A percentile compares a stretch with the other conserved stretches of the same genome.
These are phyloP conservation scores for Catharus fuscescens DNA, from an alignment of 2,113 vertebrate species.

Conservation along the genomic window DNA sequence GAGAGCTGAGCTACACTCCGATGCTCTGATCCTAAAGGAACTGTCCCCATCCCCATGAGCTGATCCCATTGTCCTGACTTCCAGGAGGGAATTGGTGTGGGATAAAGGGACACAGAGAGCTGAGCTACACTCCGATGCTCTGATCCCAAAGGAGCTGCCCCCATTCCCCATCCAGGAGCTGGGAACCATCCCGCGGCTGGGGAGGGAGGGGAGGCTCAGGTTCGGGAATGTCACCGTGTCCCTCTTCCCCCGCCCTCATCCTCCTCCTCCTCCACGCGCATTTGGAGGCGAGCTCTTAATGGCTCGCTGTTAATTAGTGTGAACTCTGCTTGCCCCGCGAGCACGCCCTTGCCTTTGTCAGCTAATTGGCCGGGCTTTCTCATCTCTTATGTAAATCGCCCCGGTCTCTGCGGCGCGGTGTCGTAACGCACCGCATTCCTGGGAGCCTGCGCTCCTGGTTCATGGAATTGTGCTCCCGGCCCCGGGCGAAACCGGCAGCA, in stretches of 20 bases:
- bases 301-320: slow-evolving; percentile 25
- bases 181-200: neutral
- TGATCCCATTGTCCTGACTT: rapidly evolving
- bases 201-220: too few relatives aligned
- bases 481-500: slow-evolving; percentile 18
- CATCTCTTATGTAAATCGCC: slow-evolving; percentile 57
- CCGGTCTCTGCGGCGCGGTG: slow-evolving; percentile 30
- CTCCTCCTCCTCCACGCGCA: neutral
- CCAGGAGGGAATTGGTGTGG: rapidly evolving
- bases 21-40: rapidly evolving
- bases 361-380: slow-evolving; percentile 56
- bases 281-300: neutral
- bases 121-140: rapidly evolving
- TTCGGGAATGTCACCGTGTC: neutral
- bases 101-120: neutral
- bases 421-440: slow-evolving; percentile 31
- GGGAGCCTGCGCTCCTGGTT: slow-evolving; percentile 46
- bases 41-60: too few relatives aligned
- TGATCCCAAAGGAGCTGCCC: neutral
- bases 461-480: slow-evolving; percentile 21
- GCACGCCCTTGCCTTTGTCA: slow-evolving; percentile 42
- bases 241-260: neutral
- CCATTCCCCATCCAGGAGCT: neutral
- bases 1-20: neutral
- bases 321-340: slow-evolving; percentile 54